phyloP scores from a whole-genome alignment of 2,797 vertebrate genomes.

The Scyliorhinus canicula region DNA sequence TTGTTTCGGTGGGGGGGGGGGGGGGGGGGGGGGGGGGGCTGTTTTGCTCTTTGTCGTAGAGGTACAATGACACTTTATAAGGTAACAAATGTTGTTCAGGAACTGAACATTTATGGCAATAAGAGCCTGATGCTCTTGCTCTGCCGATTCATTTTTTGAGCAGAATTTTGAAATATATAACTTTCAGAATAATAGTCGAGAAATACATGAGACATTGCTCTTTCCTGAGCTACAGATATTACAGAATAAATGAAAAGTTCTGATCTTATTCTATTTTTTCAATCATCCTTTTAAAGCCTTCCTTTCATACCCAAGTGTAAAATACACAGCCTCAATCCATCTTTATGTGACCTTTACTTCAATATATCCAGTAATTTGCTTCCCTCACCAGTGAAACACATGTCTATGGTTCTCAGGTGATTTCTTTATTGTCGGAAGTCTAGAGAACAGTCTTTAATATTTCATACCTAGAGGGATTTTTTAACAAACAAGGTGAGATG shows the following conservation, averaged over 20 bases:
- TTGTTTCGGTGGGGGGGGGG: no score
- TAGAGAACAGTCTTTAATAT: background rate
- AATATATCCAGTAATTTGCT: conserved; percentile 2
- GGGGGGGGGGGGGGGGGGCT: no score
- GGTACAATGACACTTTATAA: background rate
- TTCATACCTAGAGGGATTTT: background rate
- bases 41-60: background rate
- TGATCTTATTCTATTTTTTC: background rate
- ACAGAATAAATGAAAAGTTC: background rate
- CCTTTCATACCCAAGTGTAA: background rate
- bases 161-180: background rate
- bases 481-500: background rate
- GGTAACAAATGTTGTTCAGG: background rate
- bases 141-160: background rate
- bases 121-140: background rate
- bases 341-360: conserved; percentile 13
- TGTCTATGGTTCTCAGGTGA: background rate
- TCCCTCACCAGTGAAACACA: background rate
- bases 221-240: background rate
- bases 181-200: no score
- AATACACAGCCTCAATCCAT: background rate
- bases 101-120: background rate
- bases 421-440: background rate
- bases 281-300: background rate
- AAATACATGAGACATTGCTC: background rate